phyloP scores from a whole-genome alignment of 2,113 vertebrate genomes.

The Eptesicus fuscus region DNA sequence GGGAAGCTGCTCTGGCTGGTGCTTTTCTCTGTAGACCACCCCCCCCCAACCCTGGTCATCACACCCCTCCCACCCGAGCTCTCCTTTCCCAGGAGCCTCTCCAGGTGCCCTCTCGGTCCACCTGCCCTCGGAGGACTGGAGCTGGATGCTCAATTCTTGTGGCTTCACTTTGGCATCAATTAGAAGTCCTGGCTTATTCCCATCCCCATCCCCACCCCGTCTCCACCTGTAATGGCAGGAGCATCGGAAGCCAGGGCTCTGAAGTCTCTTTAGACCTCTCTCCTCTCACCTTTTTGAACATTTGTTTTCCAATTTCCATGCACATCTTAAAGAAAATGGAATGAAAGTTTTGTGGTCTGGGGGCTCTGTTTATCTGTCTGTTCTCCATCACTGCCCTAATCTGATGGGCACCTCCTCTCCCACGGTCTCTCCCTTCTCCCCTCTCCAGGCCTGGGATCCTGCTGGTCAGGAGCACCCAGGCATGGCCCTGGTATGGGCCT shows the following conservation, averaged over 20 bases:
- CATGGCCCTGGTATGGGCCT: accelerated
- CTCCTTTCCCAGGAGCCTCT: neutral
- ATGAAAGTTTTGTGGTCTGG: accelerated
- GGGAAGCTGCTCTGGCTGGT: too few relatives aligned
- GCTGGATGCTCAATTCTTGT: too few relatives aligned
- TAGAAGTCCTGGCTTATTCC: too few relatives aligned
- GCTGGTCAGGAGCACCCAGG: neutral
- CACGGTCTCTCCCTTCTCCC: accelerated
- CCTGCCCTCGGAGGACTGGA: neutral
- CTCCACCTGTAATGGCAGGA: neutral
- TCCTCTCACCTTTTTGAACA: neutral
- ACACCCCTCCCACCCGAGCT: neutral
- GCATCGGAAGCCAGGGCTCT: too few relatives aligned
- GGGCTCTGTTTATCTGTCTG: neutral
- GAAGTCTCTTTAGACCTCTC: neutral
- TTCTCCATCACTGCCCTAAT: accelerated
- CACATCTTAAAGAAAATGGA: neutral
- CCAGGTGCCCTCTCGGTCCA: neutral
- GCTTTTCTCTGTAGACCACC: accelerated
- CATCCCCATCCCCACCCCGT: too few relatives aligned
- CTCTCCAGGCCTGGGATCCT: neutral
- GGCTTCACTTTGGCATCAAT: neutral
- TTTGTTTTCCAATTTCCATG: neutral
- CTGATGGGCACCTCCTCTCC: too few relatives aligned
- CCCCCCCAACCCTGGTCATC: neutral